Evolutionary conservation across 2,797 vertebrate species (phyloP), one percentile per base, ranked within the genome.

Genomic region (Sebastes iracundus): DNA sequence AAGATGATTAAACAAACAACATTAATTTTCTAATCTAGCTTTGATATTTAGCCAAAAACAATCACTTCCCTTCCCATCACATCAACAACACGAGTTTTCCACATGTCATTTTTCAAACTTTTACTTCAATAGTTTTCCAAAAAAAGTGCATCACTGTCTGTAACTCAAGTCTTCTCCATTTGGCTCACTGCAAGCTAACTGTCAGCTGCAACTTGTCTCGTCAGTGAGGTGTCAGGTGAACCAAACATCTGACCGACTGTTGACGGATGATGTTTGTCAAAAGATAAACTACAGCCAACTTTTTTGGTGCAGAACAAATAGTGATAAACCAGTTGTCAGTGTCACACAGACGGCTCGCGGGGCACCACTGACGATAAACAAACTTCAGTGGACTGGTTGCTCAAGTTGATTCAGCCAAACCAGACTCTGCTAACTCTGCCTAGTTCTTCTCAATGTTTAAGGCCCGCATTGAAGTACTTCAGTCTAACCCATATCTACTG

Each of bases 341-440:
- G 27, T 16, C 12, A 68, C 53, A 65, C 23, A 38, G 56, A 72
- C 38, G 0, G n/a, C 30, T 22, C 5, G 4, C 27, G 64, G n/a
- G 73, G 27, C 28, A 49, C 12, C 20, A 52, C 5, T 60, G 49
- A 77, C 20, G 52, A 72, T 22, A 56, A 28, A 72, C 61, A 28
- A 53, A 53, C 33, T 55, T 80, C 68, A 83, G 77, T 30, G 25
- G 53, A 81, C 72, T 56, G 4, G 28, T 53, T 16, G 25, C 22
- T 75, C 12, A 33, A 22, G 35, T 6, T 35, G 20, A 82, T 35
- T 42, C 38, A 42, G 38, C 0, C 38, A 42, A 42, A 42, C 7
- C 5, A 35, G 28, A 80, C 42, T 38, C 49, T 72, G 72, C 9
- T 22, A 30, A 33, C 35, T 18, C 33, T n/a, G 22, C 7, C 27